Conservation (phyloP, 2,113 vertebrate species). For the Microtus montanus region DNA sequence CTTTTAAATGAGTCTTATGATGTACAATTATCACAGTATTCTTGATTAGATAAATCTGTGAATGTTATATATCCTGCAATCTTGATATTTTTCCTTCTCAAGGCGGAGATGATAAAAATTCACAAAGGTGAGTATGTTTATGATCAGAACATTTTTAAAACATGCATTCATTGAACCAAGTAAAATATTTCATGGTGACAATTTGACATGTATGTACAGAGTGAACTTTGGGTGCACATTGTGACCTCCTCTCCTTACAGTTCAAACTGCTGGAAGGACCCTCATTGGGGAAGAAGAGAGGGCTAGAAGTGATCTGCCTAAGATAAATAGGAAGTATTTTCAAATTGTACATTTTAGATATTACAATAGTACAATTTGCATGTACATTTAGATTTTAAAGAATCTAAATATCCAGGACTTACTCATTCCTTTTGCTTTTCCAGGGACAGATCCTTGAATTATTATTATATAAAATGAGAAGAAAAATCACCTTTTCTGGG, state of each 20-base stretch:
- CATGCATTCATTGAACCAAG: background rate
- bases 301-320: slow-evolving; percentile 1
- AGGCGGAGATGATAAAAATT: background rate
- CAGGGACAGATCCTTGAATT: background rate
- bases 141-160: background rate
- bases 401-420: slow-evolving; percentile 42
- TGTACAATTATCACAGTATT: background rate
- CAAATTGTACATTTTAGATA: background rate
- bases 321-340: background rate
- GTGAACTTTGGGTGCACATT: background rate
- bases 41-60: slow-evolving; percentile 14
- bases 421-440: slow-evolving; percentile 13
- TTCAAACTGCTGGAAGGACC: background rate
- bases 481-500: background rate
- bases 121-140: slow-evolving; percentile 6
- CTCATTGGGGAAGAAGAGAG: background rate
- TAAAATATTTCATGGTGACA: background rate
- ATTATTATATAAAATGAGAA: background rate
- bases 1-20: background rate
- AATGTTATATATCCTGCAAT: background rate
- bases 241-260: too few relatives aligned
- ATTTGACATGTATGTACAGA: background rate
- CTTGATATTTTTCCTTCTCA: background rate
- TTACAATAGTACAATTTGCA: too few relatives aligned
- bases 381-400: slow-evolving; percentile 34